Evolutionary conservation across 2,113 vertebrate species (phyloP), one percentile per base, ranked within the genome.

Genomic region (Lota lota): DNA sequence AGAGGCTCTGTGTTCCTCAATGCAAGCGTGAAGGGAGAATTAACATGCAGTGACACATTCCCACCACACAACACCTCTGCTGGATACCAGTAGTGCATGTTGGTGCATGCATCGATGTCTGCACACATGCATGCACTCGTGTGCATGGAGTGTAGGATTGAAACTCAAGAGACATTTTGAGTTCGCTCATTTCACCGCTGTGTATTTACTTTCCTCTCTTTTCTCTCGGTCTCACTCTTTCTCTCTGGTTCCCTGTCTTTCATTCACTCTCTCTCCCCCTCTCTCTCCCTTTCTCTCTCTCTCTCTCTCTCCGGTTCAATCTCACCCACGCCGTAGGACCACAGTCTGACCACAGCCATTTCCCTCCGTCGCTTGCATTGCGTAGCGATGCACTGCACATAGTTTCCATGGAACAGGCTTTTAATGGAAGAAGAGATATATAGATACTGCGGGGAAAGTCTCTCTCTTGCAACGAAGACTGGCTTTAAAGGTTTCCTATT

Each of bases 1-100:
- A 95, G 93, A 92, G 90, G 80, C 87, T 91, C 92, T 94, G 93
- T 94, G 94, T 93, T 93, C 93, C 91, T 94, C 93, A 93, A 92
- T 85, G 91, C 92, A 94, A 94, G 94, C 94, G 93, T 93, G 93
- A 93, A 88, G 88, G 88, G 90, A 88, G 93, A 92, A 93, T 93
- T 94, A 95, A 94, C 94, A 89, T 94, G 93, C 93, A 90, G 85
- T 94, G 93, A 93, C 94, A 94, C 93, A 91, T 95, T 95, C 94
- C 92, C 94, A 95, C 94, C 94, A 84, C 79, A 82, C 73, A 65
- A 74, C 69, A 83, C 85, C 80, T 87, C 86, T 84, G 84, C 82
- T 78, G 85, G 80, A 74, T 75, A 79, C 54, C 66, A n/a, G 50
- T 1, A 2, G 53, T 68, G 76, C 68, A 54, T 61, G 66, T 61